Conservation (phyloP, 2,113 vertebrate genomes). For the Onychostruthus taczanowskii region DNA sequence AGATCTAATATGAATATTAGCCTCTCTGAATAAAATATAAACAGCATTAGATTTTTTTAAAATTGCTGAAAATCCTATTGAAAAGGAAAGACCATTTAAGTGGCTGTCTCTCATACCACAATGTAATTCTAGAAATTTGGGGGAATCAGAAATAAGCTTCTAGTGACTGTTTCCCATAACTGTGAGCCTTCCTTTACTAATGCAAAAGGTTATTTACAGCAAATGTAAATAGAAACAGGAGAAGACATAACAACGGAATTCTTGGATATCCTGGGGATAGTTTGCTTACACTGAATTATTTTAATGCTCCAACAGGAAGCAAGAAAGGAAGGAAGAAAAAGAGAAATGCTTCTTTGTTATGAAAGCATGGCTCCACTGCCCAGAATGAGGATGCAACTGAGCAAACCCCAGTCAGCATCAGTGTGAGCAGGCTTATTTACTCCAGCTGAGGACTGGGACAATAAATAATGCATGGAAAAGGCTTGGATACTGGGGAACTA, state of each 20-base stretch:
- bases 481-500: neutral
- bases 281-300: constrained; percentile 26
- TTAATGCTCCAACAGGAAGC: constrained; percentile 16
- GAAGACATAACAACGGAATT: neutral
- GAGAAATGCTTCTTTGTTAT: neutral
- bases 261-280: constrained; percentile 25
- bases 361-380: neutral
- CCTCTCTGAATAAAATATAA: constrained; percentile 6
- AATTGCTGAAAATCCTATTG: neutral
- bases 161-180: neutral
- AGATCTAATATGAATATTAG: constrained; percentile 22
- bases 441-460: neutral
- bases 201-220: neutral
- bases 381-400: constrained; percentile 17
- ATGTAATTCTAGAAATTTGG: neutral
- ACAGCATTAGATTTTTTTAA: neutral
- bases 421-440: neutral
- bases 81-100: neutral
- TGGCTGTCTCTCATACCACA: neutral
- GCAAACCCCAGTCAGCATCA: constrained; percentile 7
- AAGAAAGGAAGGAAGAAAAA: constrained; percentile 24
- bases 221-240: constrained; percentile 17
- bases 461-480: constrained; percentile 22
- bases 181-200: neutral
- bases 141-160: neutral